Base-by-base conservation (phyloP, 53 echinoderm and acorn worm species). In the Echinometra lucunter region DNA sequence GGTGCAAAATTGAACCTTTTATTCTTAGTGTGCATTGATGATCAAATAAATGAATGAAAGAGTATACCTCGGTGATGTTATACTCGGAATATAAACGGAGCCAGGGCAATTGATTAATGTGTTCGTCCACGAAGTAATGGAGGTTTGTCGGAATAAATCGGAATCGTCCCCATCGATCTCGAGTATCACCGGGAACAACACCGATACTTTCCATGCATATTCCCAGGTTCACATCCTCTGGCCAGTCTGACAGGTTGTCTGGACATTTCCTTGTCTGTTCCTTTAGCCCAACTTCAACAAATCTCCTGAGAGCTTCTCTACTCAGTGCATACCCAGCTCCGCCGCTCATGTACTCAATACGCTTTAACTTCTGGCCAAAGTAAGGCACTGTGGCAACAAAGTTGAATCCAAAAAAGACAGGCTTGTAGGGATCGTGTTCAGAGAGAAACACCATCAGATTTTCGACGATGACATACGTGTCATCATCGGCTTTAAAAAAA, bases 401-500 rank as follows among this genome's bases (percentile, higher is more conserved):
- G 66, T 95, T 96, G 40, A 96, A 95, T 4, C 98, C 98, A 89
- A 90, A 98, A 66, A 89, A 97, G 16, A 97, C 87, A 1, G 96
- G 96, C n/a, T 96, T 45, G 17, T 74, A 34, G 6, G 98, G 96
- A 63, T 96, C 91, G 56, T 97, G 93, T 34, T 90, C 80, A 0
- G 97, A 95, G 15, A 98, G 81, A 45, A 98, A 93, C 58, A 95
- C 95, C 21, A 96, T 94, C 57, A 98, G 66, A 90, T 98, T 98
- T 70, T 97, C 97, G 1, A 96, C 80, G 21, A 98, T 80, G 18
- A 98, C 94, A 74, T 95, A 97, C 0, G 97, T 98, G 75, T 98
- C 97, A 70, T 97, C 98, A 57, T 98, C 98, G 30, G 97, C 98
- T 91, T 98, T 98, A 12, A 97, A 88, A n/a, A 80, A 98, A 98